Evolutionary conservation across 2,888 invertebrate species (phyloP), one percentile per base, ranked within the genome.

Genomic region (Hydroisotoma schaefferi): DNA sequence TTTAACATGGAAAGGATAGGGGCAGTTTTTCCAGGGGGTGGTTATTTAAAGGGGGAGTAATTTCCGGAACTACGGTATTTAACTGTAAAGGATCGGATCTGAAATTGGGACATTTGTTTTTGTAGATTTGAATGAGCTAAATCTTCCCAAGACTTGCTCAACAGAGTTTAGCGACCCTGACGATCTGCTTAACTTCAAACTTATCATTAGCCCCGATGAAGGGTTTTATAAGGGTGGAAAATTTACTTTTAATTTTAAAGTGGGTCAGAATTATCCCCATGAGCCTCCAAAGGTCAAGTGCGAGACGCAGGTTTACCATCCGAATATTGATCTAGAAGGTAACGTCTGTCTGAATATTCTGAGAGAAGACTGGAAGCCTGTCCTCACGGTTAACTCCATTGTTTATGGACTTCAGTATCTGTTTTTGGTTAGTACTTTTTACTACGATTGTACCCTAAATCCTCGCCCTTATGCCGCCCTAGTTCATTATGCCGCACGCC

Each of bases 261-360:
- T 98, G 76, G 94, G 94, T 73, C 93, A 93, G 75, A 94, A 91
- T 79, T 98, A 98, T 80, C 97, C 97, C 28, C 97, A 97, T 76
- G 95, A 97, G 78, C 94, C 97, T 46, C 97, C 97, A 22, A 98
- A 98, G 81, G 97, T 98, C 29, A 97, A 97, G 80, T 97, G 97
- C 80, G 94, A 93, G 80, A 95, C 95, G 44, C 88, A 90, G 76
- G 94, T 97, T 52, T 98, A 97, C 78, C 97, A 98, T 80, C 97
- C 97, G 15, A 98, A 98, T 78, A 98, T 98, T 77, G 97, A 98
- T 81, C 81, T 94, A 74, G 94, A 97, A 76, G 97, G 97, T 73
- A 97, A 97, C 80, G 94, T 98, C 27, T 97, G 97, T 77, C 83
- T 97, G 69, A 98, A 98, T 80, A 97, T 98, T 76, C 82, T 97